Conservation (phyloP, 2,113 vertebrate genomes). For the Hypocryptadius cinnamomeus region DNA sequence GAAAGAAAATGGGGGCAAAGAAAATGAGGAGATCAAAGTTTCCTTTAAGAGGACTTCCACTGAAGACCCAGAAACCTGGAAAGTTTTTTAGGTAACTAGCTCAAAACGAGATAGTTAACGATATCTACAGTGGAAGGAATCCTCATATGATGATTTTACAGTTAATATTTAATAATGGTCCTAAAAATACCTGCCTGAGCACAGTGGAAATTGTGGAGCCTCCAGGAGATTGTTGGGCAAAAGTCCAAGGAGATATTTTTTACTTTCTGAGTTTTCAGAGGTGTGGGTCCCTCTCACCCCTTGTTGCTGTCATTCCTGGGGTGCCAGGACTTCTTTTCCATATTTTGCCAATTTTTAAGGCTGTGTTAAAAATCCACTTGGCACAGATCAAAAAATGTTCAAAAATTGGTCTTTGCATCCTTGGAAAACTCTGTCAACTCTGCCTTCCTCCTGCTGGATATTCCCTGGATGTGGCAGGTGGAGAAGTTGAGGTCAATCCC, state of each 20-base stretch:
- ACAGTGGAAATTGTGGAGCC: neutral
- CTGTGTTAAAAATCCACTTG: neutral
- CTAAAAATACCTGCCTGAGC: neutral
- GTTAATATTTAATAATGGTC: neutral
- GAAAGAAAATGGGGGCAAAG: neutral
- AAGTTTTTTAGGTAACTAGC: neutral
- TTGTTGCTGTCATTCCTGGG: neutral
- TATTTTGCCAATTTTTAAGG: neutral
- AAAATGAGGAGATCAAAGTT: neutral
- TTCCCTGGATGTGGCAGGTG: neutral
- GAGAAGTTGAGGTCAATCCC: neutral
- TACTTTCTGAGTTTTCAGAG: neutral
- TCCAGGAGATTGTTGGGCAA: neutral
- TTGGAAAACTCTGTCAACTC: neutral
- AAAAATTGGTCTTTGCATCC: neutral
- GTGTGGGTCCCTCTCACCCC: neutral
- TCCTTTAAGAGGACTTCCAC: neutral
- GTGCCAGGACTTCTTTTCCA: neutral
- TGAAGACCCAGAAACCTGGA: neutral
- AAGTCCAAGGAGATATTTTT: neutral
- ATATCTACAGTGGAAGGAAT: neutral
- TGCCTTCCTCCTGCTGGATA: neutral
- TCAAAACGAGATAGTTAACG: neutral
- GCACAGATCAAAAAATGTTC: neutral
- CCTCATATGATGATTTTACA: neutral